phyloP scores from a whole-genome alignment of 2,888 invertebrate genomes.

The Acleris holmiana region DNA sequence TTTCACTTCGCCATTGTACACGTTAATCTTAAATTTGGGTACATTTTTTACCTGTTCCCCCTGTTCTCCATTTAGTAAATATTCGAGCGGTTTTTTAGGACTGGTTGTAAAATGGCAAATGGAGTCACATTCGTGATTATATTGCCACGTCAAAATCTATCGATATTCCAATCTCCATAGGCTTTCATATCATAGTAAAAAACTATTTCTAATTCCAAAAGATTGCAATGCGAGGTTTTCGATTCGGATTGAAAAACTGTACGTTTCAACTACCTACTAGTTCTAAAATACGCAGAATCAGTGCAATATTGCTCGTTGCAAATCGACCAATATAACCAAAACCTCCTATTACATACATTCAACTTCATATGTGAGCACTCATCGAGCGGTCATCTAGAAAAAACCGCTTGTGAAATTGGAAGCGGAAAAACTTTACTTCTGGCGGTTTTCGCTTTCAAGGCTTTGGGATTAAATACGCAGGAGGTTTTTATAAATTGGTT shows the following conservation, averaged over 20 bases:
- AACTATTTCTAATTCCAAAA: constrained; percentile 9
- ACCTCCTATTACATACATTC: not conserved
- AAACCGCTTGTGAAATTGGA: not conserved
- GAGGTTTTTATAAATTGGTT: not conserved
- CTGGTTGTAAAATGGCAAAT: too few relatives aligned
- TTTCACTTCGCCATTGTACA: too few relatives aligned
- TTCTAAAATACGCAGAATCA: not conserved
- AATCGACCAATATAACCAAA: not conserved
- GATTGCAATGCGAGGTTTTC: constrained; percentile 3
- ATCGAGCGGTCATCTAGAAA: not conserved
- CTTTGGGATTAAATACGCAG: constrained; percentile 1
- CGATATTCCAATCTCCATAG: not conserved
- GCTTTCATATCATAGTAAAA: not conserved
- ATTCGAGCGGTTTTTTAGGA: too few relatives aligned
- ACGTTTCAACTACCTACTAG: not conserved
- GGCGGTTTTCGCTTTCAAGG: constrained; percentile 2
- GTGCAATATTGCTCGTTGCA: constrained; percentile 2
- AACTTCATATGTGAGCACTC: not conserved
- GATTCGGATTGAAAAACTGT: not conserved
- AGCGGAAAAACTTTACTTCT: not conserved
- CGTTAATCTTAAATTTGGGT: too few relatives aligned
- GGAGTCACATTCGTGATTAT: too few relatives aligned
- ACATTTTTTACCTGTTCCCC: too few relatives aligned
- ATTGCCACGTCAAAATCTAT: not conserved
- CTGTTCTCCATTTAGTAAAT: too few relatives aligned